Percentiles rank a stretch among this genome's conserved stretches.
Evolutionary conservation across 2,888 invertebrate genomes (phyloP).

Genomic region (Papilio gigon): DNA sequence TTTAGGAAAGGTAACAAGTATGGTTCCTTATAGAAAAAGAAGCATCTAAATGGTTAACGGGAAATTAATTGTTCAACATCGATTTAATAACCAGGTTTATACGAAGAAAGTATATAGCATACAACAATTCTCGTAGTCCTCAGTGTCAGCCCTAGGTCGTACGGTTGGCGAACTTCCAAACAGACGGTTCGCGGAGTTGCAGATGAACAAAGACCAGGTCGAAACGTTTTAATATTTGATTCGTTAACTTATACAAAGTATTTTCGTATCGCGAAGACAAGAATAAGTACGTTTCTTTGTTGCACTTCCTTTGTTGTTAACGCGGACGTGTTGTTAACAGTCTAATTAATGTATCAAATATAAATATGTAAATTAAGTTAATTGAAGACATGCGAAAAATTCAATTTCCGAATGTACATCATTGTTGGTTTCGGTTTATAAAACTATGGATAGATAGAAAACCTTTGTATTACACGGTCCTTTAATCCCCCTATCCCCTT

Average conservation of each 20-base stretch:
- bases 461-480: no score
- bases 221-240: slow-evolving; percentile 47
- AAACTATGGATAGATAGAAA: not conserved
- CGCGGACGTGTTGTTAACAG: slow-evolving; percentile 23
- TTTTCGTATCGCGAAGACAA: slow-evolving; percentile 31
- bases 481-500: no score
- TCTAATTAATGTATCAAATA: slow-evolving; percentile 10
- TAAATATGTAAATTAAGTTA: slow-evolving; percentile 9
- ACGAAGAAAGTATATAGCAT: not conserved
- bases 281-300: slow-evolving; percentile 32
- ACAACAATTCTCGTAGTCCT: slow-evolving; percentile 13
- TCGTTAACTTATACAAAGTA: slow-evolving; percentile 37
- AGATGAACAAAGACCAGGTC: slow-evolving; percentile 59
- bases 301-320: slow-evolving; percentile 31
- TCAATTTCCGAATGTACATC: not conserved
- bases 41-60: no score
- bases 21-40: not conserved
- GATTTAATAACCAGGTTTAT: no score
- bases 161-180: slow-evolving; percentile 56
- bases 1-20: not conserved
- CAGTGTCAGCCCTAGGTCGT: slow-evolving; percentile 36
- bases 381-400: not conserved
- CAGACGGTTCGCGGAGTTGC: slow-evolving; percentile 58
- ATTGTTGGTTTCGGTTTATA: not conserved
- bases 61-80: no score